Evolutionary conservation across 2,113 vertebrate genomes (phyloP).

Genomic region (Antennarius striatus): DNA sequence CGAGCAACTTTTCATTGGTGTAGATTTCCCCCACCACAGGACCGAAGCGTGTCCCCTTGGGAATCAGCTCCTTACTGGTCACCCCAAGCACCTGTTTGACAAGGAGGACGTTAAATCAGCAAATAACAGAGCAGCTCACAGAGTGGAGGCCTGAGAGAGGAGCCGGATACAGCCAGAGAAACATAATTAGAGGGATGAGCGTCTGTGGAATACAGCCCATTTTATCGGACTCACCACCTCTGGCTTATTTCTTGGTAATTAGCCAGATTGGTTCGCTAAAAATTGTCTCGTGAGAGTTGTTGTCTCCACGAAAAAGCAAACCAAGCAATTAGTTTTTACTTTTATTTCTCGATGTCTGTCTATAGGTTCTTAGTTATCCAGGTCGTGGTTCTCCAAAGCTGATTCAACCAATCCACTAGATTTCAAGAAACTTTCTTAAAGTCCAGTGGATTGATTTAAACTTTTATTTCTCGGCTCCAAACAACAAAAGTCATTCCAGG

Average conservation of each 20-base stretch:
- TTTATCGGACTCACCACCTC: slow-evolving; percentile 4
- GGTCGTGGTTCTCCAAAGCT: too few relatives aligned
- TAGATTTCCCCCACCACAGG: slow-evolving; percentile 91
- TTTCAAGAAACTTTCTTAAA: too few relatives aligned
- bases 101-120: slow-evolving; percentile 17
- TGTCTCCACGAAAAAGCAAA: slow-evolving; percentile 14
- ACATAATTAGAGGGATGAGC: slow-evolving; percentile 38
- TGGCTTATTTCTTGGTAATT: slow-evolving; percentile 15
- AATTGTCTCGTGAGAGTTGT: slow-evolving; percentile 1
- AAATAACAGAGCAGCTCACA: slow-evolving; percentile 26
- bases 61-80: slow-evolving; percentile 91
- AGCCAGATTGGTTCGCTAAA: slow-evolving; percentile 19
- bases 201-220: slow-evolving; percentile 11
- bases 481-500: slow-evolving; percentile 1
- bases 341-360: too few relatives aligned
- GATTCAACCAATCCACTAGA: too few relatives aligned
- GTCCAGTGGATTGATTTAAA: too few relatives aligned
- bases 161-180: slow-evolving; percentile 25
- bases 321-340: background rate
- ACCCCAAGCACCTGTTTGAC: slow-evolving; percentile 87
- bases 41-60: slow-evolving; percentile 93
- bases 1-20: slow-evolving; percentile 85
- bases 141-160: slow-evolving; percentile 3
- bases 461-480: background rate
- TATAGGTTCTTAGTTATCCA: too few relatives aligned